A percentile compares a stretch with the other conserved stretches of the same genome.
phyloP scores from a whole-genome alignment of 2,888 invertebrate species.

The Copidosoma aretas region DNA sequence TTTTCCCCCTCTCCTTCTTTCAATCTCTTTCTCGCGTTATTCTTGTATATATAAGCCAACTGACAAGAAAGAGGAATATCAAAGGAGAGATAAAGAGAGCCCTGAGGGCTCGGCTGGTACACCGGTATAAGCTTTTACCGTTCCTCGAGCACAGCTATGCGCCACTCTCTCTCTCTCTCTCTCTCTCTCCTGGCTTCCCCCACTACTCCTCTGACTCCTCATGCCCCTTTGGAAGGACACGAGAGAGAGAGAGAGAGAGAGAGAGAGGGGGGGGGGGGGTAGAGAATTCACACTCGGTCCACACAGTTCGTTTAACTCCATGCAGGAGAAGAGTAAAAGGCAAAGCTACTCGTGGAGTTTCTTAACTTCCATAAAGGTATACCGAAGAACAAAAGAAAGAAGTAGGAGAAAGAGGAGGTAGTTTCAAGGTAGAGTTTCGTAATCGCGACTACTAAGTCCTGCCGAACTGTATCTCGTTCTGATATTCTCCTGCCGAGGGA shows the following conservation, averaged over 20 bases:
- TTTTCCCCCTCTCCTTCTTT: slow-evolving; percentile 34
- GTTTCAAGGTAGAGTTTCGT: not conserved
- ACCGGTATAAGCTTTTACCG: slow-evolving; percentile 53
- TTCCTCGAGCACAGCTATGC: slow-evolving; percentile 44
- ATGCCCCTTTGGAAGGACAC: slow-evolving; percentile 33
- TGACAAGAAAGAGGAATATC: no score
- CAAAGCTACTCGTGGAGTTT: slow-evolving; percentile 25
- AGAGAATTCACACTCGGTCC: slow-evolving; percentile 33
- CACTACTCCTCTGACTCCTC: not conserved
- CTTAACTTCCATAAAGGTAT: slow-evolving; percentile 24
- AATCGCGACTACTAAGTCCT: not conserved
- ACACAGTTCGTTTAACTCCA: slow-evolving; percentile 55
- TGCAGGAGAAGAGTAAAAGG: not conserved
- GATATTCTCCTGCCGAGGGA: no score
- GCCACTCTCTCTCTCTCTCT: slow-evolving; percentile 22
- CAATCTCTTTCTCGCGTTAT: slow-evolving; percentile 19
- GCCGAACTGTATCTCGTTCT: not conserved
- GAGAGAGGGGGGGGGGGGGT: slow-evolving; percentile 10
- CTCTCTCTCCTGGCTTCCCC: not conserved
- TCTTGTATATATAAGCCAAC: slow-evolving; percentile 8
- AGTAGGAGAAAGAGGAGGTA: no score
- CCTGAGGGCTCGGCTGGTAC: slow-evolving; percentile 35
- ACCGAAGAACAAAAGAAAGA: no score
- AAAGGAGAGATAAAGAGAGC: slow-evolving; percentile 7
- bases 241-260: not conserved